Base-by-base conservation (phyloP, 2,113 vertebrate genomes). In the Macrotis lagotis region DNA sequence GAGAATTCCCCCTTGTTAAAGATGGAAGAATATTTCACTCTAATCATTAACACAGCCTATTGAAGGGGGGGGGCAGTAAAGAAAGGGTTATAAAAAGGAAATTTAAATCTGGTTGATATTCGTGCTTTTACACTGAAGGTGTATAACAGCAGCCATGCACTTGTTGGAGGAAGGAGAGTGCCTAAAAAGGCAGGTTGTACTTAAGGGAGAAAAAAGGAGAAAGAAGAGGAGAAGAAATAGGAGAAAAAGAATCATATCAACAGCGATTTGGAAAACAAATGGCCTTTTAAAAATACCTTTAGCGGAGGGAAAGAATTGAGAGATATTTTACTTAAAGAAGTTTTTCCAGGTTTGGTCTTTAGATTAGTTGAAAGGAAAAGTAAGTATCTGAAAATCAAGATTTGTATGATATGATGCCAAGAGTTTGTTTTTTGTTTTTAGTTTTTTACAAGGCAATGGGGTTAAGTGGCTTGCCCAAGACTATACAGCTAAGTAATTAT, bases 91-190 rank as follows among this genome's bases (percentile, higher is more conserved):
- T 92, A 89, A 96, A 94, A 92, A 90, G 90, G 92, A 96, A 94
- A 97, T 96, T 94, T 90, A 95, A 92, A 95, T 50, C 14, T 92
- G 51, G 55, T 88, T 96, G 92, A 52, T 95, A 95, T 97, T 97
- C 96, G 48, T 93, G 48, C 48, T 95, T 91, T 91, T 83, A 59
- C 90, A 91, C 24, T 1, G 88, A 95, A 66, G 90, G 93, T 95
- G 6, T 22, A 44, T 53, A 12, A 47, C 89, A 59, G 25, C 89
- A 8, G 95, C 49, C 48, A 51, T 90, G n/a, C 51, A 48, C 48
- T 49, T 90, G 83, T 94, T 3, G 37, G 52, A 93, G 91, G 48
- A 92, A 4, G 4, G 14, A 51, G 51, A 59, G 26, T 47, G n/a
- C 55, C 50, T 12, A 1, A 1, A 1, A 1, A 1, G 44, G 49